A percentile compares a stretch with the other conserved stretches of the same genome.
Evolutionary conservation across 2,797 vertebrate species (phyloP).

Genomic region (Mormyrus hasselquistii): DNA sequence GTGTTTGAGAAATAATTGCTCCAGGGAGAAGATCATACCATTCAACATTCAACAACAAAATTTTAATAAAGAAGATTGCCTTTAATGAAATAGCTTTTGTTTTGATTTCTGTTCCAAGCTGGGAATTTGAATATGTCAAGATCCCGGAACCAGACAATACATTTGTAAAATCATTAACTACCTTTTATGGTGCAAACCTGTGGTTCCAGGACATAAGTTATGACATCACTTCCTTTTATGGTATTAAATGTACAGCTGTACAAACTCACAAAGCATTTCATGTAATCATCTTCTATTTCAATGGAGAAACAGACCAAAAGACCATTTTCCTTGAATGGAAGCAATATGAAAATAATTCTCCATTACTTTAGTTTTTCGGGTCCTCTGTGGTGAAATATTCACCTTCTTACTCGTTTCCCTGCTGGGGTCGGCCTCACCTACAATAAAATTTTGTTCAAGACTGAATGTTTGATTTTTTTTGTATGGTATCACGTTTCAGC

Average conservation of each 20-base stretch:
- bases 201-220: background rate
- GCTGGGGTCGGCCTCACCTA: background rate
- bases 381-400: background rate
- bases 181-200: background rate
- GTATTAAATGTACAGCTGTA: background rate
- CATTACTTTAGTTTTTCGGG: background rate
- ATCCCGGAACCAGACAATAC: background rate
- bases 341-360: background rate
- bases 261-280: background rate
- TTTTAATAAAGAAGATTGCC: background rate
- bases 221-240: slow-evolving; percentile 8
- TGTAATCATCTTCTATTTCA: background rate
- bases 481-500: slow-evolving; percentile 34
- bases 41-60: background rate
- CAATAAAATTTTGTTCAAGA: background rate
- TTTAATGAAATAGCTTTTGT: background rate
- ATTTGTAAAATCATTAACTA: slow-evolving; percentile 1
- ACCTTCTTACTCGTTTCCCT: background rate
- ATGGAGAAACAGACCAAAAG: background rate
- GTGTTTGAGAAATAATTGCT: background rate
- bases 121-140: background rate
- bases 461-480: background rate
- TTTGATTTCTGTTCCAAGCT: background rate
- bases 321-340: background rate
- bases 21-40: background rate